Percentiles rank a stretch among this genome's conserved stretches.
These are phyloP conservation scores for Scaptodrosophila latifasciaeformis DNA, from an alignment of 2,888 invertebrate genomes.

Conservation along the genomic window DNA sequence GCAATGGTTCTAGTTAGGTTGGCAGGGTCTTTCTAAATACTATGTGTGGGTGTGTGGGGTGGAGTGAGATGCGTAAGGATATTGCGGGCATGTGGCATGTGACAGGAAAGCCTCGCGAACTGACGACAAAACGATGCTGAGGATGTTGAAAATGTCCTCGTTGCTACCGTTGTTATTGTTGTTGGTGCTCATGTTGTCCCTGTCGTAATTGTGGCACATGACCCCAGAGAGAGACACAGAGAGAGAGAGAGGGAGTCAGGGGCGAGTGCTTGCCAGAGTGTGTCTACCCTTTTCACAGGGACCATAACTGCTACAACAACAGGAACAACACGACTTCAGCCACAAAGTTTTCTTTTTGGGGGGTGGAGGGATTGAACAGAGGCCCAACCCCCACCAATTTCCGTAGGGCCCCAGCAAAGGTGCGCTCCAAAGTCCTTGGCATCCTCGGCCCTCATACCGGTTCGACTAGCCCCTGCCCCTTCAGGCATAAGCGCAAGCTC, in stretches of 20 bases:
- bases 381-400: constrained; percentile 60
- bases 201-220: constrained; percentile 65
- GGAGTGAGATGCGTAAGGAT: constrained; percentile 51
- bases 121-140: constrained; percentile 22
- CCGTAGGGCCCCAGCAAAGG: constrained; percentile 41
- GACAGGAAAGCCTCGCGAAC: constrained; percentile 56
- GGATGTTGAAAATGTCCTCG: constrained; percentile 35
- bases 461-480: neutral
- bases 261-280: constrained; percentile 6
- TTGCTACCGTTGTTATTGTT: neutral
- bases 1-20: too few relatives aligned
- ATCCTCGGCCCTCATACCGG: constrained; percentile 1
- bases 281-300: constrained; percentile 46
- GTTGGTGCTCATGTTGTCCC: neutral
- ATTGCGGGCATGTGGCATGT: constrained; percentile 67
- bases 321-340: constrained; percentile 9
- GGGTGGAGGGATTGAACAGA: neutral
- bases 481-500: constrained; percentile 59
- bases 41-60: constrained; percentile 4
- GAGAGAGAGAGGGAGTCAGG: neutral
- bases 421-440: constrained; percentile 16
- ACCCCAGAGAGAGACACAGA: constrained; percentile 36
- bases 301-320: constrained; percentile 22
- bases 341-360: too few relatives aligned
- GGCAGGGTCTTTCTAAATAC: too few relatives aligned